A percentile compares a stretch with the other conserved stretches of the same genome.
Conservation (phyloP, 2,113 vertebrate species). For the Merops nubicus region DNA sequence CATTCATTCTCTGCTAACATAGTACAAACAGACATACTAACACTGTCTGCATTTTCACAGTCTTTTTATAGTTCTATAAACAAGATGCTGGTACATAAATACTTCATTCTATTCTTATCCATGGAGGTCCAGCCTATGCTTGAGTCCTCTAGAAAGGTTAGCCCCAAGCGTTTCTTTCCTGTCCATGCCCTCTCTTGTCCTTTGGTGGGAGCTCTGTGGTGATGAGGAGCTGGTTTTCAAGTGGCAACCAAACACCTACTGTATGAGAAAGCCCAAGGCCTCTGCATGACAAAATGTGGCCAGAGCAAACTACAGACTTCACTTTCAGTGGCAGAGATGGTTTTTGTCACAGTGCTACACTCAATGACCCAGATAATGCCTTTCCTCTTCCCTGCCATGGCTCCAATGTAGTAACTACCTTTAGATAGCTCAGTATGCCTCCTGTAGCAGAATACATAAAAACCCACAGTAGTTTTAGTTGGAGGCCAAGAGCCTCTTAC, state of each 20-base stretch:
- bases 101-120: background rate
- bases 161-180: rapidly evolving
- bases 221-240: background rate
- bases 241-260: background rate
- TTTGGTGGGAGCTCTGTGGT: background rate
- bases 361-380: background rate
- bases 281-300: background rate
- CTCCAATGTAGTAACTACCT: background rate
- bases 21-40: background rate
- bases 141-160: background rate
- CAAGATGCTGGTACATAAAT: background rate
- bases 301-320: background rate
- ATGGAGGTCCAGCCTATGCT: rapidly evolving
- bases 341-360: background rate
- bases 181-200: background rate
- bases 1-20: rapidly evolving
- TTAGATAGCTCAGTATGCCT: background rate
- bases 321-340: background rate
- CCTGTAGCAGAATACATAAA: background rate
- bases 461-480: background rate
- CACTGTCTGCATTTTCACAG: rapidly evolving
- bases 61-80: background rate
- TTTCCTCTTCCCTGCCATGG: background rate
- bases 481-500: background rate
- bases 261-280: background rate